Evolutionary conservation across 23 tunicate genomes (phyloP), one percentile per base, ranked within the genome.

Genomic region (Ascidia mentula): DNA sequence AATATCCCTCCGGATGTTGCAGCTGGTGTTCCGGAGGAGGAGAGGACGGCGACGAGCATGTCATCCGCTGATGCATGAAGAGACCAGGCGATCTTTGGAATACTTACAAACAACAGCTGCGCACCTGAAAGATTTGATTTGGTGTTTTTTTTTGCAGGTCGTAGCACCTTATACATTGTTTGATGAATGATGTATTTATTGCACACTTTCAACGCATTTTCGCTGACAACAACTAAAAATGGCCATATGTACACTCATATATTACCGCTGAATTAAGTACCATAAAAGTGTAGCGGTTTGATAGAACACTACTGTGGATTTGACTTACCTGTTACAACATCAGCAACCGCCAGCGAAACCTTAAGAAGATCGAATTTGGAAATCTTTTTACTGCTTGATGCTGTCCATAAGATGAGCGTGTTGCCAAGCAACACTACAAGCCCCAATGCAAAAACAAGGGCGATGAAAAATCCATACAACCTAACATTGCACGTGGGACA

Each of bases 1-100:
- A 82, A 82, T 2, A 82, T 75, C 35, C 80, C 76, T 20, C 76
- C 86, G 18, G 73, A 59, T 26, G 59, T 74, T 30, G 80, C 69
- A 32, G 69, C 80, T 30, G 75, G 36, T 32, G 53, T 32, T 32
- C 86, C 53, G 72, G 42, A 40, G 1, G 73, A 35, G 4, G 20
- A 33, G 0, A 18, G 18, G 6, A 38, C 38, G 1, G 34, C 34
- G 65, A 36, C 60, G 20, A 38, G 34, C 75, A 71, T 34, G 6
- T 74, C 78, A 1, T 30, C 46, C 3, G 40, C 46, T 20, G 78
- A 36, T 30, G 53, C 36, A 30, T 33, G 34, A 46, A 74, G 22
- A 38, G 40, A 20, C 78, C 46, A 37, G 6, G 38, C 37, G 78
- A 74, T 30, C n/a, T 74, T 74, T 2, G 53, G 53, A 6, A 38